These are phyloP conservation scores for Lanius collurio DNA, from an alignment of 2,113 vertebrate species.

Conservation along the genomic window DNA sequence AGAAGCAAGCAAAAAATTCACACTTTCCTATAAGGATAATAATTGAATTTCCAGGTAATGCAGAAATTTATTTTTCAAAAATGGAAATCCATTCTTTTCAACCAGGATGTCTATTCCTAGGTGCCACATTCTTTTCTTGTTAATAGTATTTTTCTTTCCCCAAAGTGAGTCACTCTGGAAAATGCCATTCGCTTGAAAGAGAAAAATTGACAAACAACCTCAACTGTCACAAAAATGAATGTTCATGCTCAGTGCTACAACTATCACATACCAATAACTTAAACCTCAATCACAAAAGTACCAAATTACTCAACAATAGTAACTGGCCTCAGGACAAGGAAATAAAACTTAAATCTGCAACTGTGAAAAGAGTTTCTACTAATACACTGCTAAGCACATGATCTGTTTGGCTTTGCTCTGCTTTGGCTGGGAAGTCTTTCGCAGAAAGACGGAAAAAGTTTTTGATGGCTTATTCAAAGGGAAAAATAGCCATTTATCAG, in stretches of 20 bases:
- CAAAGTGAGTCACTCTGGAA: conserved; percentile 58
- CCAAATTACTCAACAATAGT: conserved; percentile 28
- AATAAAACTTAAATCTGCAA: conserved; percentile 50
- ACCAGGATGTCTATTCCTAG: conserved; percentile 45
- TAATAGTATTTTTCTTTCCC: conserved; percentile 65
- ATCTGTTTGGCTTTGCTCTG: conserved; percentile 56
- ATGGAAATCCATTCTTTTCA: conserved; percentile 60
- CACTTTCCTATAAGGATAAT: background rate
- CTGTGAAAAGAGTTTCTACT: conserved; percentile 51
- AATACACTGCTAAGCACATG: conserved; percentile 58
- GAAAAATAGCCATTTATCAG: conserved; percentile 74
- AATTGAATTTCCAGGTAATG: background rate
- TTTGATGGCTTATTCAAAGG: conserved; percentile 70
- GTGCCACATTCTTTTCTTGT: conserved; percentile 58
- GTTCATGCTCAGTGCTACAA: background rate
- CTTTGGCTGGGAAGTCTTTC: conserved; percentile 61
- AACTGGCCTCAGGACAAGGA: conserved; percentile 11
- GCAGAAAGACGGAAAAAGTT: conserved; percentile 64
- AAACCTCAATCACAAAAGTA: conserved; percentile 4
- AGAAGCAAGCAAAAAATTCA: background rate
- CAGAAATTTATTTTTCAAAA: conserved; percentile 4
- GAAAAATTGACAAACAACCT: conserved; percentile 43
- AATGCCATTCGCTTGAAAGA: conserved; percentile 17
- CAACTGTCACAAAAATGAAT: conserved; percentile 27
- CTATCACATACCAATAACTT: background rate